Evolutionary conservation across 2,797 vertebrate genomes (phyloP), one percentile per base, ranked within the genome.

Genomic region (Argya squamiceps): DNA sequence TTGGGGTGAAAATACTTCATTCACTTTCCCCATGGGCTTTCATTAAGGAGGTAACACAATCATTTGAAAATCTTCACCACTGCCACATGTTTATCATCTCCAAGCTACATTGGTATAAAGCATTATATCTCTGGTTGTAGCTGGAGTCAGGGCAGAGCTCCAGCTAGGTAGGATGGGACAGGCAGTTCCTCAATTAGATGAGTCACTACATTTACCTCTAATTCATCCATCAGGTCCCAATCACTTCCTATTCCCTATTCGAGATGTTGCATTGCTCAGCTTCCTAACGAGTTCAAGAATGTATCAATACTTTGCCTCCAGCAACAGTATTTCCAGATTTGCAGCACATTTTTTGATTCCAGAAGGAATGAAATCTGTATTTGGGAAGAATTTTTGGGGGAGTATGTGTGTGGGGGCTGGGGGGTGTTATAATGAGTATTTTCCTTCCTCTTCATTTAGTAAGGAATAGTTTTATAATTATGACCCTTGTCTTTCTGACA

Each of bases 351-450:
- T 82, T 21, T 58, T 34, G 8, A 70, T 58, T 69, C 13, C 30
- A 46, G 77, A 69, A 37, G 30, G 56, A 70, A 65, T 23, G 2
- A 86, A 47, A 34, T 20, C 4, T 47, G 5, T 47, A 11, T 56
- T 30, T 36, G 9, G 10, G 5, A 11, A 15, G 15, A 27, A 3
- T 30, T 52, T 76, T 76, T 37, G 11, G 1, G 3, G 8, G 8
- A 19, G 43, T 20, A 44, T 44, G 43, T 10, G 43, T 19, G 6
- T 1, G 4, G 8, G 6, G 5, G 6, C 8, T 60, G 3, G 6
- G 7, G 46, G 46, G 4, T 76, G 3, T 84, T 53, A 9, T 18
- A 62, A 87, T 30, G 14, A 63, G 5, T 50, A 29, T 4, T 68
- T 70, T 77, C 18, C 4, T 88, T 86, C 34, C 10, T 46, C 22